Base-by-base conservation (phyloP, 2,888 invertebrate genomes). In the Theretra japonica region DNA sequence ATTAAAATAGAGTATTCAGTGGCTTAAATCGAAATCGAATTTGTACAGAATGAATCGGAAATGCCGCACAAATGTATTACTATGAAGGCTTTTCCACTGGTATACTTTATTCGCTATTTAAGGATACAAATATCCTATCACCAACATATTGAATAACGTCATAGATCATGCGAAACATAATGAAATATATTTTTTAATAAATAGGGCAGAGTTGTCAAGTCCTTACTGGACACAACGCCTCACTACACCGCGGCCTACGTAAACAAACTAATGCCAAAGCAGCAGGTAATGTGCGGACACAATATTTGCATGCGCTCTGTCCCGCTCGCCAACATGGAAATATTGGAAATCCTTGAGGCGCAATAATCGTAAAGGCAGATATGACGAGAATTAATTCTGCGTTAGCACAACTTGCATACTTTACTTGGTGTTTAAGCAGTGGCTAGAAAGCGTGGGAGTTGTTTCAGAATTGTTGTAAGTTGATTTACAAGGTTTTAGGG, bases 361-460 rank as follows among this genome's bases (percentile, higher is more conserved):
- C 75, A 80, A 69, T 75, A 71, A 72, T 75, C 76, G 75, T 74
- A 73, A 72, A 72, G 21, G 60, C 69, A 70, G 59, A 70, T 58
- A 68, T 72, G 62, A 69, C 70, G 70, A n/a, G 69, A 68, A 73
- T 73, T 76, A 76, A 71, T 73, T 73, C 69, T 68, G 21, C 41
- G 79, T 82, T 80, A 79, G 73, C 80, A 77, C 82, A 79, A 73
- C 75, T 75, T 69, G 73, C 73, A n/a, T 62, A 21, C 62, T 62
- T 62, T 62, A 33, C 62, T 41, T 33, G n/a, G 15, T 21, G 8
- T 15, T 5, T 8, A 30, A n/a, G 5, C 21, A 60, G n/a, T n/a
- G 30, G 21, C 21, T 41, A 21, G 41, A 33, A 62, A 41, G n/a
- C 62, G 62, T 33, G 30, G 33, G 33, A 62, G 53, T 1, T 5